Percentiles rank a stretch among this genome's conserved stretches.
phyloP scores from a whole-genome alignment of 1,140 invertebrate species.

The Drosophila mauritiana region DNA sequence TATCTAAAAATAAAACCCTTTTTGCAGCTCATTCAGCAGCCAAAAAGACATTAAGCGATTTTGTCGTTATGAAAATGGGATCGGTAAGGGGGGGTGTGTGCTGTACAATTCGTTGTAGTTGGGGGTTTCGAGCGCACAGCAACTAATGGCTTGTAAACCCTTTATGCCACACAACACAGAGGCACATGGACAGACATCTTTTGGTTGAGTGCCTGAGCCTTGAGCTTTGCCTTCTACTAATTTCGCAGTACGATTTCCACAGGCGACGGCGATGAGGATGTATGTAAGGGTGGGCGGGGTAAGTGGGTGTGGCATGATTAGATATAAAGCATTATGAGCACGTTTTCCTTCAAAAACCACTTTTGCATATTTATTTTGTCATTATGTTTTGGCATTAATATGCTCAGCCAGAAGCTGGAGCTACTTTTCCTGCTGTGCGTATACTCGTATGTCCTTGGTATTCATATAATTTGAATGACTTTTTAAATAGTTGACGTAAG shows the following conservation, averaged over 20 bases:
- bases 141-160: slow-evolving; percentile 80
- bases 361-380: slow-evolving; percentile 85
- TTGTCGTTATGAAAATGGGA: slow-evolving; percentile 64
- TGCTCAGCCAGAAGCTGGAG: slow-evolving; percentile 35
- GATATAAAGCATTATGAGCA: slow-evolving; percentile 75
- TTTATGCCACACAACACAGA: slow-evolving; percentile 49
- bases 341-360: slow-evolving; percentile 77
- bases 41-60: slow-evolving; percentile 75
- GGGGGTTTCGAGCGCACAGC: slow-evolving; percentile 27
- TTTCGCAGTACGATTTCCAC: slow-evolving; percentile 66
- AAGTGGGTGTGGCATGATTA: slow-evolving; percentile 50
- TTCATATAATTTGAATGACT: slow-evolving; percentile 84
- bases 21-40: slow-evolving; percentile 53
- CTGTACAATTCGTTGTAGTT: not conserved
- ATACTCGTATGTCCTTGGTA: slow-evolving; percentile 41
- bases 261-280: not conserved
- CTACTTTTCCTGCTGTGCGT: slow-evolving; percentile 15
- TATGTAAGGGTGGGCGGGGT: slow-evolving; percentile 8
- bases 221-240: slow-evolving; percentile 64
- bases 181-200: slow-evolving; percentile 25
- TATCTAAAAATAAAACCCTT: slow-evolving; percentile 50
- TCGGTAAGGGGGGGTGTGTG: slow-evolving; percentile 1
- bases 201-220: slow-evolving; percentile 56
- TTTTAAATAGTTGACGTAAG: slow-evolving; percentile 82
- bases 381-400: slow-evolving; percentile 84